These are phyloP conservation scores for Bombus ignitus DNA, from an alignment of 1,140 invertebrate species.

Conservation along the genomic window DNA sequence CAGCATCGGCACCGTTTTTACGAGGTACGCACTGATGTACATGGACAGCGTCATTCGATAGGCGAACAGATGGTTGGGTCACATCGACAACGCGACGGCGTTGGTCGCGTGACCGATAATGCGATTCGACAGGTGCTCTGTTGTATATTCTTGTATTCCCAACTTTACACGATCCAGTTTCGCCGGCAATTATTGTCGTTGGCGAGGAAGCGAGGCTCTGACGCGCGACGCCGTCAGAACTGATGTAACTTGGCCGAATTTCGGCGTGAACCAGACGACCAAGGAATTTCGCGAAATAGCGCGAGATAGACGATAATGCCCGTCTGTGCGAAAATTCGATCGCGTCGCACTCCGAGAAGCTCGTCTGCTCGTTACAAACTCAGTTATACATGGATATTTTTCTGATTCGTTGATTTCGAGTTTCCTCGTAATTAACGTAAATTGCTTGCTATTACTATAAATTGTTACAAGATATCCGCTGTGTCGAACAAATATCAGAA, in stretches of 20 bases:
- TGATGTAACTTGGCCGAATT: constrained; percentile 21
- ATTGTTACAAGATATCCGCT: not conserved
- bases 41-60: constrained; percentile 31
- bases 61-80: constrained; percentile 37
- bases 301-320: not conserved
- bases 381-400: not conserved
- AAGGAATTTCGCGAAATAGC: constrained; percentile 3
- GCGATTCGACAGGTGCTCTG: constrained; percentile 63
- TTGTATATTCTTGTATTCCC: constrained; percentile 55
- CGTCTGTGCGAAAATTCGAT: not conserved
- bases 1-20: not conserved
- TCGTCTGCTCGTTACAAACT: not conserved
- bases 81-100: constrained; percentile 30
- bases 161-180: constrained; percentile 62
- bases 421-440: not conserved
- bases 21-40: constrained; percentile 19
- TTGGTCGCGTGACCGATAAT: constrained; percentile 58
- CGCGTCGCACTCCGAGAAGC: not conserved
- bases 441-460: not conserved
- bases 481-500: not conserved
- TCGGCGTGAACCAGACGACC: not conserved
- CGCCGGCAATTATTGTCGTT: constrained; percentile 45
- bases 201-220: constrained; percentile 18
- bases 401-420: not conserved
- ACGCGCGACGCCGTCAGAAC: constrained; percentile 7